Conservation (phyloP, 2,797 vertebrate species). For the Hippocampus kuda region DNA sequence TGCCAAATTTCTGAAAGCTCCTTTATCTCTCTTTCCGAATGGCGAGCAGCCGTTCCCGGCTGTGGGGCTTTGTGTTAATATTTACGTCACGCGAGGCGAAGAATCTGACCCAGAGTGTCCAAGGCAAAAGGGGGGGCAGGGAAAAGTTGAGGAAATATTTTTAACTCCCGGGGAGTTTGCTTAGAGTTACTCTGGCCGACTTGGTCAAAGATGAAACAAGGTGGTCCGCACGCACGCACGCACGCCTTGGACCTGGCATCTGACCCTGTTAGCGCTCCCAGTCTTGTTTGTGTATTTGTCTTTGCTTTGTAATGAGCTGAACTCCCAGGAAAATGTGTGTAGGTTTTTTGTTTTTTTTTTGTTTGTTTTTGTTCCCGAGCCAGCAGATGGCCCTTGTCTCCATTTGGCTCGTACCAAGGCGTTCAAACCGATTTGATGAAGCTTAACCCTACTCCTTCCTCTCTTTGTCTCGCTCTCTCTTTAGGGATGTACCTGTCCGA, state of each 20-base stretch:
- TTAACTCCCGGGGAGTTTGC: not conserved
- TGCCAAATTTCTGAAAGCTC: constrained; percentile 12
- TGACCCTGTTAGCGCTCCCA: constrained; percentile 19
- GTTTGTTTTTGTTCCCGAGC: constrained; percentile 9
- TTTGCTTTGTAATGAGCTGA: constrained; percentile 32
- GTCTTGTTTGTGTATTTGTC: constrained; percentile 19
- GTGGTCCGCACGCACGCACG: constrained; percentile 13
- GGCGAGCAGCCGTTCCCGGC: constrained; percentile 29
- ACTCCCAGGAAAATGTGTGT: constrained; percentile 10
- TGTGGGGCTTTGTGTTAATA: constrained; percentile 42
- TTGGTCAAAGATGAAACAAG: constrained; percentile 11
- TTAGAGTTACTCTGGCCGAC: not conserved
- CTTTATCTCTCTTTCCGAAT: constrained; percentile 25
- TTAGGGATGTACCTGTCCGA: constrained; percentile 97
- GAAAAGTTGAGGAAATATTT: not conserved
- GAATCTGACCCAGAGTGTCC: constrained; percentile 14
- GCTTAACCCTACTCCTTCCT: not conserved
- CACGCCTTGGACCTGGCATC: constrained; percentile 20
- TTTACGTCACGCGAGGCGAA: constrained; percentile 41
- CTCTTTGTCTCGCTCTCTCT: constrained; percentile 16
- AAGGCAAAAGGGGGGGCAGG: constrained; percentile 19
- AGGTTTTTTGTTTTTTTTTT: too few relatives aligned
- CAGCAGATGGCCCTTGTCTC: constrained; percentile 31
- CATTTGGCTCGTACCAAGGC: constrained; percentile 11
- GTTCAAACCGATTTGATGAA: not conserved